Evolutionary conservation across 2,113 vertebrate species (phyloP).

Genomic region (Edolisoma coerulescens): DNA sequence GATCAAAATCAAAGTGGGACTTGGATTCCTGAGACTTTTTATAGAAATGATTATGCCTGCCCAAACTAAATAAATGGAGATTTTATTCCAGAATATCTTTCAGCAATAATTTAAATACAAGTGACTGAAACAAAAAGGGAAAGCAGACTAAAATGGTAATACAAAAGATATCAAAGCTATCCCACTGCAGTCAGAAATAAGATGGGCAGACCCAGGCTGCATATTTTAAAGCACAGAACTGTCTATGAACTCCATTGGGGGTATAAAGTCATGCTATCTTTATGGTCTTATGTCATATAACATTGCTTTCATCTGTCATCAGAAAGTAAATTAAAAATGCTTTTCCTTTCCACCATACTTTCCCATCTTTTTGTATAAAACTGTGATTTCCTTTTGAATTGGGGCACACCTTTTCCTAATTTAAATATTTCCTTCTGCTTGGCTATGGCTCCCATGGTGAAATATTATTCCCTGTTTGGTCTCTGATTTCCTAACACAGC

Average conservation of each 20-base stretch:
- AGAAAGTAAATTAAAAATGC: slow-evolving; percentile 1
- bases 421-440: not conserved
- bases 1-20: not conserved
- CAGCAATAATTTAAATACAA: slow-evolving; percentile 10
- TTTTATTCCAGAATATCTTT: slow-evolving; percentile 8
- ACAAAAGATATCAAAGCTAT: slow-evolving; percentile 31
- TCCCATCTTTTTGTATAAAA: not conserved
- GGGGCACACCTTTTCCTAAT: not conserved
- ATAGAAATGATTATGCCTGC: not conserved
- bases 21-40: not conserved
- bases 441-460: not conserved
- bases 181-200: slow-evolving; percentile 2
- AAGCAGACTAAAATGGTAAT: slow-evolving; percentile 30
- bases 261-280: not conserved
- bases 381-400: not conserved
- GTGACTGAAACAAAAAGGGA: slow-evolving; percentile 32
- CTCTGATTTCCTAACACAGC: not conserved
- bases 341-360: not conserved
- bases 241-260: not conserved
- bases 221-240: slow-evolving; percentile 20
- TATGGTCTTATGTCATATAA: not conserved
- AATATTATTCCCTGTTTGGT: not conserved
- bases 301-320: slow-evolving; percentile 16
- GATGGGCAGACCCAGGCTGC: not conserved
- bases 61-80: slow-evolving; percentile 27